Conservation (phyloP, 2,797 vertebrate species). For the Urocyon cinereoargenteus region DNA sequence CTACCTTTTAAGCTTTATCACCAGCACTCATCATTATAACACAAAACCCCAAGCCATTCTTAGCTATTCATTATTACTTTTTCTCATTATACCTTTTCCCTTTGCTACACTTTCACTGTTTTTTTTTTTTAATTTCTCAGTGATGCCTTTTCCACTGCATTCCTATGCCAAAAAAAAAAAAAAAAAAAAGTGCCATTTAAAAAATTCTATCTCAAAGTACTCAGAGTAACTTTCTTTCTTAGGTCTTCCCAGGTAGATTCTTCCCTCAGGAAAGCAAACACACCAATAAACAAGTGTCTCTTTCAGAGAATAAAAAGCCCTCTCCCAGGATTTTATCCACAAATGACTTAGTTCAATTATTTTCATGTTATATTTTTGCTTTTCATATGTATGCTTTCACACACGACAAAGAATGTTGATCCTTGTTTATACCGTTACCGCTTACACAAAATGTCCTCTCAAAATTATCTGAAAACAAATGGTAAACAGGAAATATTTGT, state of each 20-base stretch:
- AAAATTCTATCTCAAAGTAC: background rate
- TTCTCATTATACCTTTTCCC: background rate
- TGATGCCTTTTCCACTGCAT: background rate
- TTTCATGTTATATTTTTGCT: background rate
- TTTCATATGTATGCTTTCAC: background rate
- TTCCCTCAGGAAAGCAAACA: background rate
- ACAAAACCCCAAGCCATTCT: background rate
- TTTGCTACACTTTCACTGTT: background rate
- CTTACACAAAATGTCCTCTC: background rate
- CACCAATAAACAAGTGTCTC: background rate
- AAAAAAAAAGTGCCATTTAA: background rate
- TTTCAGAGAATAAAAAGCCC: background rate
- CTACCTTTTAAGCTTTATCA: background rate
- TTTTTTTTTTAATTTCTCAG: background rate
- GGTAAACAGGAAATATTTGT: slow-evolving; percentile 42
- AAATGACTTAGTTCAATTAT: background rate
- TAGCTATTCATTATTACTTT: background rate
- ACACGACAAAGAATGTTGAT: background rate
- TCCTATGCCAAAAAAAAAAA: background rate
- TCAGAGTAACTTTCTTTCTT: background rate
- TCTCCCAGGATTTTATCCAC: background rate
- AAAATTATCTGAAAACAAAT: background rate
- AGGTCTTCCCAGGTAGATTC: background rate
- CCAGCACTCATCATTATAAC: background rate
- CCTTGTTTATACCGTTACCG: background rate